phyloP scores from a whole-genome alignment of 1,140 invertebrate genomes.

The Drosophila saltans region DNA sequence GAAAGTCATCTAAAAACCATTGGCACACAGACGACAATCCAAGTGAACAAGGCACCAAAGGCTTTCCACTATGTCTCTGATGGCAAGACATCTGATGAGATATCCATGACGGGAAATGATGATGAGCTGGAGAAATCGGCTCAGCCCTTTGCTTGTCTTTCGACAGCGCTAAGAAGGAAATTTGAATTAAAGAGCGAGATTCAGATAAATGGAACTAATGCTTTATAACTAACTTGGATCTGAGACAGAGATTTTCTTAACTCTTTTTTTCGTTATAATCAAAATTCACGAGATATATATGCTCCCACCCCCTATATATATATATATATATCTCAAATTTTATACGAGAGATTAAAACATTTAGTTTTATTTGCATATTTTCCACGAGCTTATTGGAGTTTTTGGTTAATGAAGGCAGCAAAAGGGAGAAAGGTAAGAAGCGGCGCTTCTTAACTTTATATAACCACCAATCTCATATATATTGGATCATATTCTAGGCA shows the following conservation, averaged over 20 bases:
- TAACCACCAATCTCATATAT: neutral
- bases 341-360: neutral
- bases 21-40: neutral
- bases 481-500: slow-evolving; percentile 7
- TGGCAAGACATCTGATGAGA: neutral
- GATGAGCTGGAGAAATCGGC: neutral
- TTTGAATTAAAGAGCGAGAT: neutral
- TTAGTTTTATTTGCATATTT: slow-evolving; percentile 3
- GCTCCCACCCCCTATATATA: too few relatives aligned
- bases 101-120: too few relatives aligned
- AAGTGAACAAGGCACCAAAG: neutral
- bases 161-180: slow-evolving; percentile 40
- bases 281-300: neutral
- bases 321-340: neutral
- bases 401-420: neutral
- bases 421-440: neutral
- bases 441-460: too few relatives aligned
- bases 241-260: too few relatives aligned
- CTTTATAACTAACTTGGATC: too few relatives aligned
- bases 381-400: neutral
- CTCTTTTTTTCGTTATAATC: too few relatives aligned
- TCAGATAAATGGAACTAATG: neutral
- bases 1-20: neutral
- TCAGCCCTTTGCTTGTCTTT: slow-evolving; percentile 22
- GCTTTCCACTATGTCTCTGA: neutral